Evolutionary conservation across 2,113 vertebrate species (phyloP).

Genomic region (Macroglossus sobrinus): DNA sequence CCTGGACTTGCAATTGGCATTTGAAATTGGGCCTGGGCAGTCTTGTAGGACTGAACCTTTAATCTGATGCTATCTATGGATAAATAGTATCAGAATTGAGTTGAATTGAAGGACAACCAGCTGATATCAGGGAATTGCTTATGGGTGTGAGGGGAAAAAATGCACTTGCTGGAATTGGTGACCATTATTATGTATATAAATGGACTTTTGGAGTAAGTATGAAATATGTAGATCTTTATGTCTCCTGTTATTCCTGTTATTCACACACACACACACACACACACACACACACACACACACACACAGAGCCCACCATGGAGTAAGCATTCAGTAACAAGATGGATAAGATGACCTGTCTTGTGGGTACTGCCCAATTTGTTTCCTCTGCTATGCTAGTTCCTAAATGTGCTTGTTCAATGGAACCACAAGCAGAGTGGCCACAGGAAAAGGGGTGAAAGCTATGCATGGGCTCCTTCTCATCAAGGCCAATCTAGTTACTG

Average conservation of each 20-base stretch:
- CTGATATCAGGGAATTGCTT: too few species aligned
- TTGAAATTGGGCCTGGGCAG: too few species aligned
- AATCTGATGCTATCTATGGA: too few species aligned
- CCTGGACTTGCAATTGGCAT: too few species aligned
- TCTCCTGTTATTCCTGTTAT: neutral
- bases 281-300: too few species aligned
- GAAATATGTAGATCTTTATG: neutral
- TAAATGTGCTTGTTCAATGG: neutral
- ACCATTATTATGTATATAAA: too few species aligned
- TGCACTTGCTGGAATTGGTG: too few species aligned
- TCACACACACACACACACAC: neutral
- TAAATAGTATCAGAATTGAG: too few species aligned
- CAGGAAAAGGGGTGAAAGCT: neutral
- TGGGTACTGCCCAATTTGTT: neutral
- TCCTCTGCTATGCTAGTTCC: neutral
- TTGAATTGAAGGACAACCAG: too few species aligned
- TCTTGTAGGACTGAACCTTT: too few species aligned
- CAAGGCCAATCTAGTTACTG: neutral
- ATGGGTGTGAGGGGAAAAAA: too few species aligned
- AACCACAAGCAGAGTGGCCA: neutral
- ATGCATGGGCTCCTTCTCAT: neutral
- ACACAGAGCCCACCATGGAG: neutral
- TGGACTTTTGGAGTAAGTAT: neutral
- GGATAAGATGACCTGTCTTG: neutral
- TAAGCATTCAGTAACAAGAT: neutral